Evolutionary conservation across 2,113 vertebrate species (phyloP).

Genomic region (Pontoporia blainvillei): DNA sequence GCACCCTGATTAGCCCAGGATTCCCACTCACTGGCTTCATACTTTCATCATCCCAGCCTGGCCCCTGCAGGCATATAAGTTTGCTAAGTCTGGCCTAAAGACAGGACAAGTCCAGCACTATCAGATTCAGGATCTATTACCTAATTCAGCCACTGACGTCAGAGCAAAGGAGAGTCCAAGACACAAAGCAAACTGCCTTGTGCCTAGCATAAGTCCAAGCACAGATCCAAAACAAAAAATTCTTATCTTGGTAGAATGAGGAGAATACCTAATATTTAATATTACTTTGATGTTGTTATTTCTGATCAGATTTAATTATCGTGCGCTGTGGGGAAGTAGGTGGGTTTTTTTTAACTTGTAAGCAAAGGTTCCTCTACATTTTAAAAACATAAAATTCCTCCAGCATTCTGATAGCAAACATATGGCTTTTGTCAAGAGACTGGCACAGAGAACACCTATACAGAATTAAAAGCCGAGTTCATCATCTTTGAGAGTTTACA

Average conservation of each 20-base stretch:
- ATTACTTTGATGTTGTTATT: not conserved
- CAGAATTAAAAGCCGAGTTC: not conserved
- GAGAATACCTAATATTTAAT: not conserved
- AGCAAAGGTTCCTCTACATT: not conserved
- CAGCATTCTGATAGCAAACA: constrained; percentile 63
- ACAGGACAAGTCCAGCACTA: not conserved
- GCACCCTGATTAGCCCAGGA: not conserved
- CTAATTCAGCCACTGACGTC: not conserved
- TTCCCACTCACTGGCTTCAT: not conserved
- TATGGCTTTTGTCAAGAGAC: not conserved
- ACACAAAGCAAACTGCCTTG: not conserved
- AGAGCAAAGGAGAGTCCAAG: not conserved
- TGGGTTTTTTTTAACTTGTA: not conserved
- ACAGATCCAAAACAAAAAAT: not conserved
- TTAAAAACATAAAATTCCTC: constrained; percentile 35
- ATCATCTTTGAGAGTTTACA: constrained; percentile 5
- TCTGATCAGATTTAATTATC: not conserved
- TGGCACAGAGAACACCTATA: not conserved
- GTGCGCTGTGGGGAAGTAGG: not conserved
- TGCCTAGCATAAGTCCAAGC: not conserved
- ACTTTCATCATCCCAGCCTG: not conserved
- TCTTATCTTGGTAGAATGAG: not conserved
- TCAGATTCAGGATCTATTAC: not conserved
- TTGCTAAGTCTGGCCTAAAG: not conserved
- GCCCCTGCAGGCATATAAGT: not conserved